These are phyloP conservation scores for Anguilla rostrata DNA, from an alignment of 2,113 vertebrate genomes.

Conservation along the genomic window DNA sequence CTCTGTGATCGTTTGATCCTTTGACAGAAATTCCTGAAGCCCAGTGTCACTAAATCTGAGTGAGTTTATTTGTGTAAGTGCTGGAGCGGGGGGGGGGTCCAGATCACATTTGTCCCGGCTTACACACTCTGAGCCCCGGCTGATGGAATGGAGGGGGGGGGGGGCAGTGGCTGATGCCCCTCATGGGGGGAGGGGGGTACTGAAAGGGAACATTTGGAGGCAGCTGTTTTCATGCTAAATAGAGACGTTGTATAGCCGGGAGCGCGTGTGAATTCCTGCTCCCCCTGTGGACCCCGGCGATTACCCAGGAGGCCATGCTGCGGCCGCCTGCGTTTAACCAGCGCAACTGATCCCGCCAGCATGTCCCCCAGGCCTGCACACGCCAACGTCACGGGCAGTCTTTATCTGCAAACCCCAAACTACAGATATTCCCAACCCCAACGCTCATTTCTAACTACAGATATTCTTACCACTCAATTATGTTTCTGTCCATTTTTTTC, in stretches of 20 bases:
- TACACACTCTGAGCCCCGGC: conserved; percentile 35
- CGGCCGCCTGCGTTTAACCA: conserved; percentile 39
- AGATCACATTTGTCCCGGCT: conserved; percentile 51
- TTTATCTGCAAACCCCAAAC: conserved; percentile 54
- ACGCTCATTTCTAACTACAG: conserved; percentile 52
- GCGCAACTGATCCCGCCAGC: conserved; percentile 37
- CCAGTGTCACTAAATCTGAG: conserved; percentile 58
- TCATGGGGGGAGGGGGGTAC: conserved; percentile 10
- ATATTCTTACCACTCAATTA: conserved; percentile 67
- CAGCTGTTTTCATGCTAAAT: conserved; percentile 68
- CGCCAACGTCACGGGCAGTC: conserved; percentile 52
- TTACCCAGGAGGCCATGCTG: conserved; percentile 10
- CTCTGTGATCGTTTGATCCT: conserved; percentile 44
- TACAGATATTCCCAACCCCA: conserved; percentile 34
- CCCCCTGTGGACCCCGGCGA: conserved; percentile 19
- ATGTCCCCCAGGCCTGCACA: conserved; percentile 18
- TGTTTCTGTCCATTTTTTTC: conserved; percentile 50
- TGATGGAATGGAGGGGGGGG: conserved; percentile 21
- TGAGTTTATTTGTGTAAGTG: conserved; percentile 67
- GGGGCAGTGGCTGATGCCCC: conserved; percentile 37
- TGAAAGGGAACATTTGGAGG: conserved; percentile 51
- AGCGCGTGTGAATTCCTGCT: conserved; percentile 18
- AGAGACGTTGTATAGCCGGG: conserved; percentile 59
- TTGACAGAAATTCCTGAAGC: conserved; percentile 55
- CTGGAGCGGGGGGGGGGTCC: conserved; percentile 58